Evolutionary conservation across 2,113 vertebrate genomes (phyloP).

Genomic region (Pristiophorus japonicus): DNA sequence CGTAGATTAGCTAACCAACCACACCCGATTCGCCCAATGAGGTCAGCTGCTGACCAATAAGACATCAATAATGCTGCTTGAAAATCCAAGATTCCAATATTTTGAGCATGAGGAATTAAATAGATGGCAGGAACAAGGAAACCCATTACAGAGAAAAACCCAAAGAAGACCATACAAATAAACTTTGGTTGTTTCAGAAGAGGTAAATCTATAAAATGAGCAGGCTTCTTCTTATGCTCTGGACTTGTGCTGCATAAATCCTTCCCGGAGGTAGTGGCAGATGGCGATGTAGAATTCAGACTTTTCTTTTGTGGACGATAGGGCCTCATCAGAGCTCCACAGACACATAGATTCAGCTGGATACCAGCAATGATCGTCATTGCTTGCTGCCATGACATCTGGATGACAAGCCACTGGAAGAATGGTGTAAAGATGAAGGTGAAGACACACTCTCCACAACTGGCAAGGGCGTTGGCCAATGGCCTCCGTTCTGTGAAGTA

Average conservation of each 20-base stretch:
- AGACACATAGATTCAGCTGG: constrained; percentile 49
- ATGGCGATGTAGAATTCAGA: neutral
- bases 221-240: neutral
- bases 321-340: constrained; percentile 47
- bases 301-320: neutral
- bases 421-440: constrained; percentile 50
- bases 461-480: constrained; percentile 60
- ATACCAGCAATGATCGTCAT: constrained; percentile 49
- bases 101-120: constrained; percentile 58
- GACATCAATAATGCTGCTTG: constrained; percentile 60
- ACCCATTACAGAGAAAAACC: constrained; percentile 56
- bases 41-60: constrained; percentile 55
- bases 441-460: constrained; percentile 64
- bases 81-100: constrained; percentile 55
- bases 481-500: constrained; percentile 62
- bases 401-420: constrained; percentile 45
- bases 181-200: constrained; percentile 41
- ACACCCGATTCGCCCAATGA: constrained; percentile 56
- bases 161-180: constrained; percentile 43
- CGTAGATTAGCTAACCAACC: constrained; percentile 61
- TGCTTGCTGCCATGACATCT: constrained; percentile 48
- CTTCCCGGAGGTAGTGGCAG: neutral
- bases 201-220: constrained; percentile 45
- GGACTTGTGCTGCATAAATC: neutral
- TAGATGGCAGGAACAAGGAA: constrained; percentile 63